Evolutionary conservation across 2,113 vertebrate species (phyloP).

Genomic region (Orientallactaga bullata): DNA sequence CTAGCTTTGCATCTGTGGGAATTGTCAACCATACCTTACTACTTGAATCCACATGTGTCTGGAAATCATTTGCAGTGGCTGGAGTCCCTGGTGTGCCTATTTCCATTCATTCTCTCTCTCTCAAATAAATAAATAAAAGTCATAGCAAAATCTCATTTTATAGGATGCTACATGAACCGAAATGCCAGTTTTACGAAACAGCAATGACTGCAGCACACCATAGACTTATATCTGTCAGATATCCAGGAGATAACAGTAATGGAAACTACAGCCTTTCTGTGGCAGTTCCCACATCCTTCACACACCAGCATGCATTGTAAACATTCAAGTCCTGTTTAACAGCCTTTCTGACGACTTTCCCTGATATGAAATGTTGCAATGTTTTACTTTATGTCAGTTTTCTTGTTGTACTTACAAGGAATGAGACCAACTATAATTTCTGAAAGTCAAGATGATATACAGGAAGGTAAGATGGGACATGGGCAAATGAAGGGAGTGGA

Average conservation of each 20-base stretch:
- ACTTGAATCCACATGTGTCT: background rate
- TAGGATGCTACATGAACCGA: background rate
- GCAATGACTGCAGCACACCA: background rate
- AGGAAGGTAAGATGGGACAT: background rate
- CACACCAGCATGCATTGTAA: background rate
- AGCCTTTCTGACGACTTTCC: background rate
- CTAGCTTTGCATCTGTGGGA: background rate
- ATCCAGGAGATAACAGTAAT: background rate
- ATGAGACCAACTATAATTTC: background rate
- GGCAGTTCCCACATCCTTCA: background rate
- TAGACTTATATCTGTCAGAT: background rate
- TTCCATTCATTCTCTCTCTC: no score
- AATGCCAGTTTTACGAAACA: constrained; percentile 21
- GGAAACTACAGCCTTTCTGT: background rate
- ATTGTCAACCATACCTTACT: background rate
- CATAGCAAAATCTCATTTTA: constrained; percentile 10
- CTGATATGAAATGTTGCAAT: background rate
- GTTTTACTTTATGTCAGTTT: background rate
- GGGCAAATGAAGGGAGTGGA: background rate
- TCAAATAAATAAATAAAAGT: background rate
- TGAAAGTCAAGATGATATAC: background rate
- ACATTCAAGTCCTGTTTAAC: constrained; percentile 8
- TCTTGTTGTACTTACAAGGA: background rate
- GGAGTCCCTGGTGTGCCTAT: no score
- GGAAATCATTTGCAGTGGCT: no score